Evolutionary conservation across 2,888 invertebrate genomes (phyloP), one percentile per base, ranked within the genome.

Genomic region (Pilophorus perplexus): DNA sequence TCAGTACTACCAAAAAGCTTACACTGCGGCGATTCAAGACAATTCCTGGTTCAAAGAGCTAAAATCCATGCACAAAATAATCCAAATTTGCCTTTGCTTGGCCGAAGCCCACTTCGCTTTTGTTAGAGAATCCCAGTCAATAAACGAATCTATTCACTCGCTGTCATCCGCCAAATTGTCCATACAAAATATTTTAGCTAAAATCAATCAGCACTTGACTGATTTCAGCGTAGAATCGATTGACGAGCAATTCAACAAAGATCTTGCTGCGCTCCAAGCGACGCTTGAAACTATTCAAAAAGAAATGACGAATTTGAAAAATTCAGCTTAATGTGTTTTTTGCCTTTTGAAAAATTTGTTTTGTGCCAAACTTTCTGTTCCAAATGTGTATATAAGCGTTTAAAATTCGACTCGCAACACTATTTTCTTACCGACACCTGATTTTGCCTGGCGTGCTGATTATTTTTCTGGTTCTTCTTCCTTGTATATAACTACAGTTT

Each of bases 1-100:
- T 0, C 89, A 91, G 74, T 84, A 88, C 67, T 79, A 93, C 18
- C 85, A 90, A 71, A 85, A 88, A 75, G 87, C 91, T 0, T 88
- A 89, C 75, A 83, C 87, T 60, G 78, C 78, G 70, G 86, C 87
- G 0, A 84, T 82, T 70, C 86, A 86, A n/a, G 84, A 86, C 76
- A 82, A 84, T 5, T 78, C 79, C 64, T 83, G 82, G 80, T 80
- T 79, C 71, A 77, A 75, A 68, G 76, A 78, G 33, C 55, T 74
- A 1, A 73, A 74, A 22, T 67, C 71, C 5, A 73, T 74, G 50
- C 67, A 70, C 25, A 67, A 67, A 64, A 72, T 74, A 8, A 67
- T 73, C 16, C 66, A 55, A 2, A 68, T 74, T 10, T 70, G 72
- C 25, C 57, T 72, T 65, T 67, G 72, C 28, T 50, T 74, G 33